These are phyloP conservation scores for Panagrolaimus sp. DNA, from an alignment of 1,140 invertebrate species.

Conservation along the genomic window DNA sequence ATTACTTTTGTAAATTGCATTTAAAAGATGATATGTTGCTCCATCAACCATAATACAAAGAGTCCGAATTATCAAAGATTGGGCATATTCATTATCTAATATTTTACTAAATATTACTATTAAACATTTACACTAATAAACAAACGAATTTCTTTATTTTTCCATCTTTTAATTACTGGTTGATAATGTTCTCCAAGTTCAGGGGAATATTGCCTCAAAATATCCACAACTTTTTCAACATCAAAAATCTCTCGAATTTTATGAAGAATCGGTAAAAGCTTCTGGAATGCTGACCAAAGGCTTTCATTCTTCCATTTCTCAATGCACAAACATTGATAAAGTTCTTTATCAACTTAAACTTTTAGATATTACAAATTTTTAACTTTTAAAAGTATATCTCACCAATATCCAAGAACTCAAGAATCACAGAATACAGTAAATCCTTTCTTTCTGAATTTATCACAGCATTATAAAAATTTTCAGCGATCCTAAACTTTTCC, in stretches of 20 bases:
- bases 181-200: conserved; percentile 2
- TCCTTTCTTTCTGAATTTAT: too few species aligned
- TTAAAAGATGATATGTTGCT: neutral
- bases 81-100: neutral
- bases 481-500: too few species aligned
- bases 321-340: neutral
- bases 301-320: neutral
- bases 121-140: neutral
- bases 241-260: neutral
- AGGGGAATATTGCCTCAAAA: neutral
- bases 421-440: too few species aligned
- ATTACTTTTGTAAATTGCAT: neutral
- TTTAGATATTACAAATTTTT: too few species aligned
- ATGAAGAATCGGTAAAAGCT: neutral
- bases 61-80: neutral
- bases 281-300: neutral
- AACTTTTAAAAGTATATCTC: too few species aligned
- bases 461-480: too few species aligned
- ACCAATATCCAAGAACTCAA: too few species aligned
- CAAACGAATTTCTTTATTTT: neutral
- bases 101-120: neutral
- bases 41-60: neutral
- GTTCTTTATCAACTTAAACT: conserved; percentile 10
- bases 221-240: neutral
- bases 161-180: neutral